phyloP scores from a whole-genome alignment of 2,113 vertebrate genomes.

The Phyllostomus discolor region DNA sequence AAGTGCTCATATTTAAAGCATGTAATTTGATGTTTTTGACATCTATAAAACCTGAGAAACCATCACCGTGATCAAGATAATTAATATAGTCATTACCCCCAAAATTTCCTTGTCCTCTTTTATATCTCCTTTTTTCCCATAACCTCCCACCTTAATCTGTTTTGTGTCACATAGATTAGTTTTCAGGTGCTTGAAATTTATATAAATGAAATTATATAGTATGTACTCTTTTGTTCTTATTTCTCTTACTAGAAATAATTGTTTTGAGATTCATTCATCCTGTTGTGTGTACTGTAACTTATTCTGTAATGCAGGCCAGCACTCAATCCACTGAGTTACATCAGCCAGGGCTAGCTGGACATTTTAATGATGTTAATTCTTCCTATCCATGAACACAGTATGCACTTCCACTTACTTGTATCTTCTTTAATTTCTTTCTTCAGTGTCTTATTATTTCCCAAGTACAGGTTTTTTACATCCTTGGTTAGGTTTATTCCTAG shows the following conservation, averaged over 20 bases:
- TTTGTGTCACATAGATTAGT: background rate
- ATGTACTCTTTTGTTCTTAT: background rate
- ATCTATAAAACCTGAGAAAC: background rate
- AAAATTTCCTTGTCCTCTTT: background rate
- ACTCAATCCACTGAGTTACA: too few relatives aligned
- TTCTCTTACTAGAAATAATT: background rate
- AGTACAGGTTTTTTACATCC: too few relatives aligned
- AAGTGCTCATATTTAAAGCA: background rate
- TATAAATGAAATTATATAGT: background rate
- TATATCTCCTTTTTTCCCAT: background rate
- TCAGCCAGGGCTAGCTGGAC: too few relatives aligned
- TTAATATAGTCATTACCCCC: background rate
- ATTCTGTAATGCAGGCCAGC: background rate
- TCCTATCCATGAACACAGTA: too few relatives aligned
- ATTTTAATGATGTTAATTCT: too few relatives aligned
- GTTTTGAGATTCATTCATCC: background rate
- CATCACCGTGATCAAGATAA: background rate
- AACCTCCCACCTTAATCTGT: background rate
- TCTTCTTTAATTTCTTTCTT: too few relatives aligned
- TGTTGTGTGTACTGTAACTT: background rate
- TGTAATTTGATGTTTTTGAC: background rate
- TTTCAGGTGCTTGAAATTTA: background rate
- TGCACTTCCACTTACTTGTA: too few relatives aligned
- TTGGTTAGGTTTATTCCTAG: too few relatives aligned
- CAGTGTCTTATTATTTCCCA: too few relatives aligned